phyloP scores from a whole-genome alignment of 2,888 invertebrate species.

The Cartodere bifasciata region DNA sequence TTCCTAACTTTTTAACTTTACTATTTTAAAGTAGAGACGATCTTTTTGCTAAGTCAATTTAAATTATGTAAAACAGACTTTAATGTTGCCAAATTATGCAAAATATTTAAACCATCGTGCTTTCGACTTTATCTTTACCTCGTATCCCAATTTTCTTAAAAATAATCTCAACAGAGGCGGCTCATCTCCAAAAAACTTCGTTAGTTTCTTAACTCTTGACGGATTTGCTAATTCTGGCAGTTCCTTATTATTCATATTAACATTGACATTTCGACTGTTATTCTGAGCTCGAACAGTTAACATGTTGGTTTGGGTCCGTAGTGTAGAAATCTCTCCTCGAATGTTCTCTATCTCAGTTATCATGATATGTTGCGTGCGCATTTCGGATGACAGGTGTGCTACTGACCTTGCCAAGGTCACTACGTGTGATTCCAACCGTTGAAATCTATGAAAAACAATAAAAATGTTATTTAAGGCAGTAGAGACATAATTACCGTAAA shows the following conservation, averaged over 20 bases:
- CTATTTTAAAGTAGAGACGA: too few species aligned
- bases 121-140: too few species aligned
- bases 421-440: constrained; percentile 80
- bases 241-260: constrained; percentile 39
- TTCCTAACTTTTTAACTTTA: too few species aligned
- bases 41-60: too few species aligned
- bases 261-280: constrained; percentile 48
- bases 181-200: constrained; percentile 89
- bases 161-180: constrained; percentile 82
- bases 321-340: constrained; percentile 65
- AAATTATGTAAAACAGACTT: too few species aligned
- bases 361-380: constrained; percentile 79
- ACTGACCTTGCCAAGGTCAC: constrained; percentile 82
- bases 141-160: constrained; percentile 82
- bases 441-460: too few species aligned
- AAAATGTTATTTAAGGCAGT: too few species aligned
- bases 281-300: constrained; percentile 52
- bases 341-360: constrained; percentile 84
- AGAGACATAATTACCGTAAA: too few species aligned
- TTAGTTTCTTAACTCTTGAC: constrained; percentile 73
- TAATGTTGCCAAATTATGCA: too few species aligned
- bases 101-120: too few species aligned
- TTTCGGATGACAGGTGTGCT: constrained; percentile 82
- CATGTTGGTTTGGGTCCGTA: constrained; percentile 55
- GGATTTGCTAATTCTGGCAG: constrained; percentile 72